A percentile compares a stretch with the other conserved stretches of the same genome.
These are phyloP conservation scores for Leptodactylus fuscus DNA, from an alignment of 2,113 vertebrate species.

Conservation along the genomic window DNA sequence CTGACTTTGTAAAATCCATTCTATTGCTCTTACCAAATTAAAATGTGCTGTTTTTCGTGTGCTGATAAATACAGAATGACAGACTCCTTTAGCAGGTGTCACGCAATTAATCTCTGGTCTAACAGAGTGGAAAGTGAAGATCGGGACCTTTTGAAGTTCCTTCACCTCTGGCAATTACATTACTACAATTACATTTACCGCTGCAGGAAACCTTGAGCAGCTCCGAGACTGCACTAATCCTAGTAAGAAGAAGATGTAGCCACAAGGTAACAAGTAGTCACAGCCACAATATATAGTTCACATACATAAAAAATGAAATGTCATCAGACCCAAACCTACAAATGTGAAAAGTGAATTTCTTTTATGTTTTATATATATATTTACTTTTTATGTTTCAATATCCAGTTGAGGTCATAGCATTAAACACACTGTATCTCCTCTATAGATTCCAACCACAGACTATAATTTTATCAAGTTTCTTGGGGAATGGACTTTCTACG, in stretches of 20 bases:
- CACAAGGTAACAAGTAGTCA: slow-evolving; percentile 3
- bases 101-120: slow-evolving; percentile 51
- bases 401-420: no score
- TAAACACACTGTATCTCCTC: no score
- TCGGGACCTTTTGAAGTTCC: slow-evolving; percentile 51
- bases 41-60: slow-evolving; percentile 49
- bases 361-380: no score
- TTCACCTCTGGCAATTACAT: slow-evolving; percentile 44
- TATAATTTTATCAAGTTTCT: no score
- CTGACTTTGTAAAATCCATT: slow-evolving; percentile 16
- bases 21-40: slow-evolving; percentile 44
- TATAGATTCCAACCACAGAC: no score
- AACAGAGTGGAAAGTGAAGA: slow-evolving; percentile 55
- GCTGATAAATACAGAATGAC: slow-evolving; percentile 57
- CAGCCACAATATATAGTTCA: background rate
- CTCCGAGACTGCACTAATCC: slow-evolving; percentile 24
- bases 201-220: background rate
- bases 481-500: no score
- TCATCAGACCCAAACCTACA: background rate
- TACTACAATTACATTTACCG: slow-evolving; percentile 39
- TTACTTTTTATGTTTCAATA: no score
- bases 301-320: background rate
- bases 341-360: background rate
- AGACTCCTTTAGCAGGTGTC: slow-evolving; percentile 42
- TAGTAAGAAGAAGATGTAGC: slow-evolving; percentile 10